phyloP scores from a whole-genome alignment of 2,888 invertebrate species.

The Dusona sp. region DNA sequence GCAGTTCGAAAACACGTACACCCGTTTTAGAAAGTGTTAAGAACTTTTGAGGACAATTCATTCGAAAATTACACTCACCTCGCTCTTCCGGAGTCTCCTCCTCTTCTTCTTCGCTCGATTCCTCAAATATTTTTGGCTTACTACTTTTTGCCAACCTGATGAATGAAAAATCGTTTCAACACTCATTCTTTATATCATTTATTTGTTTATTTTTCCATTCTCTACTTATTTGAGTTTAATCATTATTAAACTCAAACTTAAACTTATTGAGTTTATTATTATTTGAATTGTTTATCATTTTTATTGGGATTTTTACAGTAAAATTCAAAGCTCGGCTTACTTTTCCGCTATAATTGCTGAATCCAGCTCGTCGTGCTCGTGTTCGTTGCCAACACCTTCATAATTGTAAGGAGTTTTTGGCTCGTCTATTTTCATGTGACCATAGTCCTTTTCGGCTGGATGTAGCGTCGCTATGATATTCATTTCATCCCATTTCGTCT shows the following conservation, averaged over 20 bases:
- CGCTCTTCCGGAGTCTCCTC: slow-evolving; percentile 86
- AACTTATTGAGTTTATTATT: too few species aligned
- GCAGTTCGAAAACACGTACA: slow-evolving; percentile 70
- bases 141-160: slow-evolving; percentile 83
- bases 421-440: slow-evolving; percentile 99
- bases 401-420: slow-evolving; percentile 97
- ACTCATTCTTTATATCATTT: neutral
- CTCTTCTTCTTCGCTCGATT: slow-evolving; percentile 82
- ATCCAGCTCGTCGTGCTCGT: slow-evolving; percentile 87
- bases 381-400: slow-evolving; percentile 86
- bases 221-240: neutral
- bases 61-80: slow-evolving; percentile 75
- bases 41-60: neutral
- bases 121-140: slow-evolving; percentile 85
- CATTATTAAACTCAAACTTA: too few species aligned
- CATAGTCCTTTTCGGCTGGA: slow-evolving; percentile 99
- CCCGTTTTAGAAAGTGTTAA: neutral
- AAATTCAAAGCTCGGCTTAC: slow-evolving; percentile 82
- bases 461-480: slow-evolving; percentile 99
- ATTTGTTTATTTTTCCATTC: neutral
- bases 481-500: slow-evolving; percentile 98
- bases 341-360: slow-evolving; percentile 92
- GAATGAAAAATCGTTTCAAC: neutral
- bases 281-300: too few species aligned
- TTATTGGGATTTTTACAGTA: neutral